Conservation (phyloP, 2,888 invertebrate species). For the Pantelozetes paolii region DNA sequence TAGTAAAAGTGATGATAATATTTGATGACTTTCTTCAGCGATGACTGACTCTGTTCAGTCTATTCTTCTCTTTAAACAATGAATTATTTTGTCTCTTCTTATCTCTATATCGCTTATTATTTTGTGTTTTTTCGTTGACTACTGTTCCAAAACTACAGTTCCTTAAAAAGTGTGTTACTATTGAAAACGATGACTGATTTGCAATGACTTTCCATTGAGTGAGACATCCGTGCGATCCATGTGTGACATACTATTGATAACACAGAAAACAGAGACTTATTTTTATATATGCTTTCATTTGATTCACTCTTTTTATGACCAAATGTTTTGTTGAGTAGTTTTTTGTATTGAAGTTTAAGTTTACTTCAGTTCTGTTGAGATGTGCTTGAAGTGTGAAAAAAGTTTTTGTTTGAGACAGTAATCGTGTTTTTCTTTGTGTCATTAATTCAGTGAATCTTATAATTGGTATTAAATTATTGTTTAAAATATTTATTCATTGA, state of each 20-base stretch:
- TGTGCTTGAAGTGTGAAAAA: too few relatives aligned
- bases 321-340: background rate
- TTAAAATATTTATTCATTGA: too few relatives aligned
- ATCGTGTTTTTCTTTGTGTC: too few relatives aligned
- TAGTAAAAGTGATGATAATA: background rate
- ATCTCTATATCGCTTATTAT: background rate
- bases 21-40: background rate
- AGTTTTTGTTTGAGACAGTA: too few relatives aligned
- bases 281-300: too few relatives aligned
- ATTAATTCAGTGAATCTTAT: too few relatives aligned
- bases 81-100: background rate
- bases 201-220: background rate
- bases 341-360: background rate
- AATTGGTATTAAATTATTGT: too few relatives aligned
- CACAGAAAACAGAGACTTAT: too few relatives aligned
- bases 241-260: constrained; percentile 2
- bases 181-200: constrained; percentile 25
- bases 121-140: too few relatives aligned
- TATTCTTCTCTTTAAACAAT: background rate
- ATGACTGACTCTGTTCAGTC: background rate
- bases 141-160: too few relatives aligned
- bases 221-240: background rate
- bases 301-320: too few relatives aligned
- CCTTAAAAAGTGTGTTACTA: background rate
- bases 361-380: background rate